Base-by-base conservation (phyloP, 2,888 invertebrate genomes). In the Lithophane socia region DNA sequence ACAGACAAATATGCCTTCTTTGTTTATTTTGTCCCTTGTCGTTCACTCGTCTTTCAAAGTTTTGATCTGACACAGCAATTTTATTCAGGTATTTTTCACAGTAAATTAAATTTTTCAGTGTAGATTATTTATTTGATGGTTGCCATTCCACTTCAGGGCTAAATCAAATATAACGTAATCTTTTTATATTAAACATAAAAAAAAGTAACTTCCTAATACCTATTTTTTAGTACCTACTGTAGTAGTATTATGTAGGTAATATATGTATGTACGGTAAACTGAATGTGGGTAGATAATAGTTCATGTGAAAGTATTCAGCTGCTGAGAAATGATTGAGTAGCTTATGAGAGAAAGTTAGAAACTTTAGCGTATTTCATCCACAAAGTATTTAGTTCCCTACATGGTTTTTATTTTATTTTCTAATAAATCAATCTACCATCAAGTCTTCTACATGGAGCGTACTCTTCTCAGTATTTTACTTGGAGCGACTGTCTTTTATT, bases 71-170 rank as follows among this genome's bases (percentile, higher is more conserved):
- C 49, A 24, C 37, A 77, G 47, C 0, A 10, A 18, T 56, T 29
- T 29, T 29, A 29, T 29, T 60, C n/a, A 8, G 2, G 60, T 78
- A 29, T 70, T 79, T 70, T 56, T 68, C 56, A 37, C 29, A 60
- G 47, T 37, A 49, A 61, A 60, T 70, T 70, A 18, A 83, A 76
- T 76, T 83, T 83, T 83, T 18, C 29, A 69, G 54, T 16, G 64
- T 16, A 69, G 47, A 77, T 77, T 69, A 75, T 58, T 76, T 69
- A 82, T 52, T 83, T 77, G 68, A 69, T 44, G 13, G 61, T 69
- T n/a, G 24, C n/a, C 18, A 18, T 60, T 65, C 16, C 21, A 49
- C 24, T 69, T 65, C 8, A 13, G 9, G 2, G 5, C 16, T 56
- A 37, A 56, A 75, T 44, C 12, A 52, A 29, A 52, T 56, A 67